These are phyloP conservation scores for Columba guinea DNA, from an alignment of 2,797 vertebrate species.

Conservation along the genomic window DNA sequence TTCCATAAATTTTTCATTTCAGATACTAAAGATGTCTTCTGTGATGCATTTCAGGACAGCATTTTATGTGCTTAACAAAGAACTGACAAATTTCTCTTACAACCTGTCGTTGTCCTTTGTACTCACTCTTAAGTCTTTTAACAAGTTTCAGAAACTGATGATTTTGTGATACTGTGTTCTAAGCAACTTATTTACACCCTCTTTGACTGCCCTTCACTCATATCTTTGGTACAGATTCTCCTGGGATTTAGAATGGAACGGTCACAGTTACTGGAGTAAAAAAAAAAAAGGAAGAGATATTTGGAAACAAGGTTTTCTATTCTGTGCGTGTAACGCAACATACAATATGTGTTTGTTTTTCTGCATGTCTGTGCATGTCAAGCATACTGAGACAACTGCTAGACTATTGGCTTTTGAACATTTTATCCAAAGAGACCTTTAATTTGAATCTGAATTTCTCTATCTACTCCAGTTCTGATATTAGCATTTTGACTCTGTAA, in stretches of 20 bases:
- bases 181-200: not conserved
- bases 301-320: not conserved
- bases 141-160: not conserved
- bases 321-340: not conserved
- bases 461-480: not conserved
- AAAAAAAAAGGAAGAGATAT: not conserved
- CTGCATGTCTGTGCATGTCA: not conserved
- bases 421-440: not conserved
- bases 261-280: not conserved
- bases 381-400: not conserved
- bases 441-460: slow-evolving; percentile 10
- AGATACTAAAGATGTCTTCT: slow-evolving; percentile 48
- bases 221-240: not conserved
- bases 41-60: slow-evolving; percentile 45
- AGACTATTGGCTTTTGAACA: not conserved
- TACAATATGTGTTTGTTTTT: not conserved
- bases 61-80: slow-evolving; percentile 19
- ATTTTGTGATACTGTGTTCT: not conserved
- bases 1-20: slow-evolving; percentile 57
- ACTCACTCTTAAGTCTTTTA: not conserved
- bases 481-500: not conserved
- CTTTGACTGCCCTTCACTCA: not conserved
- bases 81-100: slow-evolving; percentile 11
- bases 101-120: not conserved
- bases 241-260: not conserved